Conservation (phyloP, 2,888 invertebrate species). For the Drosophila formosana region DNA sequence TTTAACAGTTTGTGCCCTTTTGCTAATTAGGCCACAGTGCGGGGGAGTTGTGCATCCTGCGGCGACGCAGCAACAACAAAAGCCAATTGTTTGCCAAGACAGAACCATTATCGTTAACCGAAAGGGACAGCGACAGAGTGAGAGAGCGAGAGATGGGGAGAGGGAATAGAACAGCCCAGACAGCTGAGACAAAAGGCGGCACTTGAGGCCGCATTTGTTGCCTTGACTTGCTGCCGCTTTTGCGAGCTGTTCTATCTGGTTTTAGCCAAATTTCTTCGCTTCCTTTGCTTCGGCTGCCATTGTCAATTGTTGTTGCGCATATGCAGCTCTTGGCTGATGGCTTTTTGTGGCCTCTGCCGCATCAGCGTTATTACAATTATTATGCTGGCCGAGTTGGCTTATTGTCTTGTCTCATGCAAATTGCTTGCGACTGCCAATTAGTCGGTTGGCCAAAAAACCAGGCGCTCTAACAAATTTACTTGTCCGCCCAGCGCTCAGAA, state of each 20-base stretch:
- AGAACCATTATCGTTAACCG: constrained; percentile 66
- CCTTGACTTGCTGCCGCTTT: constrained; percentile 60
- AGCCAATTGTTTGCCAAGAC: constrained; percentile 72
- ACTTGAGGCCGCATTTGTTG: constrained; percentile 53
- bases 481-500: constrained; percentile 23
- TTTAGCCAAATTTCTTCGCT: constrained; percentile 23
- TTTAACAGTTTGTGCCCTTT: constrained; percentile 39
- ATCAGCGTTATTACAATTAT: constrained; percentile 3
- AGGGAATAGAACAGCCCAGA: background rate
- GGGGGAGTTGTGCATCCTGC: constrained; percentile 49
- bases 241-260: constrained; percentile 4
- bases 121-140: background rate
- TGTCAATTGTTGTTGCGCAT: constrained; percentile 20
- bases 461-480: constrained; percentile 5
- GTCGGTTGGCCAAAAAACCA: constrained; percentile 14
- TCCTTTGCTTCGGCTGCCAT: background rate
- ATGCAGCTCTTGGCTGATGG: constrained; percentile 14
- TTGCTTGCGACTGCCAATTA: constrained; percentile 34
- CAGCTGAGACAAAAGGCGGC: constrained; percentile 50
- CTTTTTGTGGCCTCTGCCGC: constrained; percentile 5
- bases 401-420: constrained; percentile 40
- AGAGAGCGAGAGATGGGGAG: background rate
- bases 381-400: constrained; percentile 6
- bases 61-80: constrained; percentile 48
- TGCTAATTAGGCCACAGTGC: constrained; percentile 67